Evolutionary conservation across 2,113 vertebrate species (phyloP).

Genomic region (Psophia crepitans): DNA sequence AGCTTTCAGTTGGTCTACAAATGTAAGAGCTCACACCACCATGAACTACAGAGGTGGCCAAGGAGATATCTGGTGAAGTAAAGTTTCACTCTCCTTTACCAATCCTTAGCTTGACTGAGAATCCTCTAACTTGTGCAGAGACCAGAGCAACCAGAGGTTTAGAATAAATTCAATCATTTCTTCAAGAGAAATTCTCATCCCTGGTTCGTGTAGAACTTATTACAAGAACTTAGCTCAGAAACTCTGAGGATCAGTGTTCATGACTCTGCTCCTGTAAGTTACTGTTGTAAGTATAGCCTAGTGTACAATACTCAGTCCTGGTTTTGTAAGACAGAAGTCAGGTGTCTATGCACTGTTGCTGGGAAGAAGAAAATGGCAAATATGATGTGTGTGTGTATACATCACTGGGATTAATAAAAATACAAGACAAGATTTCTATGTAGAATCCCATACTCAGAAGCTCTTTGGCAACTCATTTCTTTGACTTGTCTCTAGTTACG

Average conservation of each 20-base stretch:
- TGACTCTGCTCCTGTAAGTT: neutral
- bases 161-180: neutral
- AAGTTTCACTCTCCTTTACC: neutral
- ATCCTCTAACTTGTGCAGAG: neutral
- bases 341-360: neutral
- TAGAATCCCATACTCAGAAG: neutral
- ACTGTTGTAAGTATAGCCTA: accelerated
- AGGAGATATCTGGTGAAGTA: neutral
- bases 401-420: neutral
- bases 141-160: neutral
- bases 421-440: neutral
- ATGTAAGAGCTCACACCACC: neutral
- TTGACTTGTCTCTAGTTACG: neutral
- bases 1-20: neutral
- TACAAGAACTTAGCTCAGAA: neutral
- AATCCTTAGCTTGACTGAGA: neutral
- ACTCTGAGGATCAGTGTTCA: neutral
- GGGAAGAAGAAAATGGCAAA: neutral
- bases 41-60: neutral
- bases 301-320: neutral
- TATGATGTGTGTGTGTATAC: neutral
- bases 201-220: neutral
- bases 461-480: neutral
- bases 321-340: neutral
- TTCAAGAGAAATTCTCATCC: neutral